Evolutionary conservation across 1,140 invertebrate species (phyloP).

Genomic region (Samia ricini): DNA sequence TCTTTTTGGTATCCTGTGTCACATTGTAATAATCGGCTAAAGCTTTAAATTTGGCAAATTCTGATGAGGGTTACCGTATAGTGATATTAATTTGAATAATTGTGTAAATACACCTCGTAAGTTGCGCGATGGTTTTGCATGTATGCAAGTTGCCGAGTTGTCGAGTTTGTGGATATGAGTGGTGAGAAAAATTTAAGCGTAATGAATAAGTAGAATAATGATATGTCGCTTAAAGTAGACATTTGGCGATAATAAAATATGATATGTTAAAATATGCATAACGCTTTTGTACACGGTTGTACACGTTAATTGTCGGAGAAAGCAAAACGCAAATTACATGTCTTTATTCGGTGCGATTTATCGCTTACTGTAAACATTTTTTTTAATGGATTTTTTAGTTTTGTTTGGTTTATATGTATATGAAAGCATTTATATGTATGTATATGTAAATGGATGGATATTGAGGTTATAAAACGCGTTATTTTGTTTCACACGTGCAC

Average conservation of each 20-base stretch:
- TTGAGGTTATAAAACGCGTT: constrained; percentile 56
- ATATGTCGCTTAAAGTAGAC: constrained; percentile 40
- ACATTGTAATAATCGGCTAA: background rate
- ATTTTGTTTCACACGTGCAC: constrained; percentile 73
- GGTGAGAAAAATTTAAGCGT: constrained; percentile 28
- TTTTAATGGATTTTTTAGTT: background rate
- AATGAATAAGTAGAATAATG: constrained; percentile 33
- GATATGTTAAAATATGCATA: constrained; percentile 25
- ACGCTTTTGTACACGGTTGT: constrained; percentile 38
- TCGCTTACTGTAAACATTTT: constrained; percentile 27
- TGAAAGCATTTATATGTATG: background rate
- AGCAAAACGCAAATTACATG: background rate
- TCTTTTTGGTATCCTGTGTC: background rate
- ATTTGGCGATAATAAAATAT: constrained; percentile 33
- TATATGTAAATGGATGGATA: constrained; percentile 9
- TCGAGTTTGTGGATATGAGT: constrained; percentile 31
- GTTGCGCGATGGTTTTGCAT: constrained; percentile 53
- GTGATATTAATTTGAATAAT: background rate
- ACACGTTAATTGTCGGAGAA: constrained; percentile 14
- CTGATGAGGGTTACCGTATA: background rate
- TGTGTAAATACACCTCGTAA: constrained; percentile 39
- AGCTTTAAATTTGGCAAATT: background rate
- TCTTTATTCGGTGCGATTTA: constrained; percentile 34
- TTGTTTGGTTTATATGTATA: no score
- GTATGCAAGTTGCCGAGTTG: constrained; percentile 50